Conservation (phyloP, 2,888 invertebrate species). For the Drosophila sordidula region DNA sequence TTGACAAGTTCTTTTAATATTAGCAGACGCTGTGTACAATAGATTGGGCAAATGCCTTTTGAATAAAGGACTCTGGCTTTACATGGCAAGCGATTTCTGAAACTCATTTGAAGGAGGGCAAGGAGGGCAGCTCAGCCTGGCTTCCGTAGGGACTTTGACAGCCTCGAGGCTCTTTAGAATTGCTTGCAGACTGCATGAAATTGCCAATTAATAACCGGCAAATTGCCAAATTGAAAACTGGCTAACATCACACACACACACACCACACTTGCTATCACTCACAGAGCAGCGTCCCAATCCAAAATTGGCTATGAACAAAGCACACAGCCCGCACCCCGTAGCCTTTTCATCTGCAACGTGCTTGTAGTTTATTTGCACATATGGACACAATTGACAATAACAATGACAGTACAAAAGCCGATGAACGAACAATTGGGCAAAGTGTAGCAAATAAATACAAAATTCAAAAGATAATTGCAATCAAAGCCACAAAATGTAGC, state of each 20-base stretch:
- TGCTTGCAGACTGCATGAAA: conserved; percentile 48
- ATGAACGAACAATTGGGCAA: conserved; percentile 70
- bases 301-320: conserved; percentile 11
- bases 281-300: background rate
- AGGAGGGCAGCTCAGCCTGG: background rate
- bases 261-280: conserved; percentile 7
- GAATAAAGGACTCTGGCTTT: background rate
- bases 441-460: conserved; percentile 80
- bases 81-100: background rate
- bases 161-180: conserved; percentile 29
- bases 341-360: conserved; percentile 24
- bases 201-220: conserved; percentile 78
- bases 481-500: conserved; percentile 80
- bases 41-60: background rate
- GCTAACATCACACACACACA: conserved; percentile 8
- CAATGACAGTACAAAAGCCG: conserved; percentile 58
- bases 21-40: background rate
- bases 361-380: conserved; percentile 52
- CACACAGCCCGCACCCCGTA: conserved; percentile 7
- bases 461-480: conserved; percentile 83
- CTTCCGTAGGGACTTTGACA: background rate
- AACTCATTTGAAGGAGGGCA: background rate
- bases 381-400: conserved; percentile 59
- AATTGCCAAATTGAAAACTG: conserved; percentile 63
- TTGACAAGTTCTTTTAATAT: background rate